phyloP scores from a whole-genome alignment of 1,140 invertebrate genomes.

The Caerostris darwini region DNA sequence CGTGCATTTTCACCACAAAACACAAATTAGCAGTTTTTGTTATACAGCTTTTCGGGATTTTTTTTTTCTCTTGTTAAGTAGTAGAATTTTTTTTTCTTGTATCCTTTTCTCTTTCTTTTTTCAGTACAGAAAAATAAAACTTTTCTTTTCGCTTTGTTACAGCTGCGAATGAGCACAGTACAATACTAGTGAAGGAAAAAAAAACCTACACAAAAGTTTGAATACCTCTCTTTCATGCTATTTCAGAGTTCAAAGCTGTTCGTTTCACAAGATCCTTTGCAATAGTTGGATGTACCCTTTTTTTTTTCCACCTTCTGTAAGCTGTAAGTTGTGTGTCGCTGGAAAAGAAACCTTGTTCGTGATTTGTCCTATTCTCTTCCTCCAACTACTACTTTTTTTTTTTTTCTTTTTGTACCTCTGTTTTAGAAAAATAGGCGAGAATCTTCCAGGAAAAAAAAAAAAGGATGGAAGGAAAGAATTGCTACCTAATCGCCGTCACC shows the following conservation, averaged over 20 bases:
- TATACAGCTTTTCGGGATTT: neutral
- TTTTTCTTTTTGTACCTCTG: constrained; percentile 4
- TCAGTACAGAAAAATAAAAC: neutral
- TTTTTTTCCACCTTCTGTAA: neutral
- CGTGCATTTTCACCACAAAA: neutral
- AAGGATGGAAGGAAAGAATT: neutral
- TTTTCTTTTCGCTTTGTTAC: neutral
- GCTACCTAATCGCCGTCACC: constrained; percentile 59
- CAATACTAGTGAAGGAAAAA: neutral
- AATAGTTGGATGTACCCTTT: no score
- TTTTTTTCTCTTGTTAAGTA: neutral
- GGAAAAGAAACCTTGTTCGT: constrained; percentile 24
- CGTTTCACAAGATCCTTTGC: constrained; percentile 14
- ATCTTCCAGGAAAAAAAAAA: neutral
- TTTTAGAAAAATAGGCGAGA: neutral
- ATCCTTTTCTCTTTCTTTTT: neutral
- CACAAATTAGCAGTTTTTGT: neutral
- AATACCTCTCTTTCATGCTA: constrained; percentile 19
- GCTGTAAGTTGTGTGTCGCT: constrained; percentile 20
- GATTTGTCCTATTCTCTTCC: neutral
- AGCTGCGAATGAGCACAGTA: neutral
- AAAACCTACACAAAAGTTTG: constrained; percentile 2
- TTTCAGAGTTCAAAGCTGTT: constrained; percentile 35
- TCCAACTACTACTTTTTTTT: neutral
- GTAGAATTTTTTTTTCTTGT: neutral